These are phyloP conservation scores for Nephrotoma appendiculata DNA, from an alignment of 2,888 invertebrate genomes.

Conservation along the genomic window DNA sequence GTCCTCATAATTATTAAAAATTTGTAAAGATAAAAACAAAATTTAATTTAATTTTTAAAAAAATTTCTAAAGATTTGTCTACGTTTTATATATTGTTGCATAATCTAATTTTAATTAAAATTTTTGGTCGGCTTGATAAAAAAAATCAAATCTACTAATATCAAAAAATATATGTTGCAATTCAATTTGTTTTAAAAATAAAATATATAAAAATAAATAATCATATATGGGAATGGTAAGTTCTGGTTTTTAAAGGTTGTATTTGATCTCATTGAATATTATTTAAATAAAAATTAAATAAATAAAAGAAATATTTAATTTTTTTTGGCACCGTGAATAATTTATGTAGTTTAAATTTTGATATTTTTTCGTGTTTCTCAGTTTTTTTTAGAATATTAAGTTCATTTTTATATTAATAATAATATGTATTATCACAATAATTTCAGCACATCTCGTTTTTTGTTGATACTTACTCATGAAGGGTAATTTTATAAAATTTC, in stretches of 20 bases:
- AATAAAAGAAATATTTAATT: not conserved
- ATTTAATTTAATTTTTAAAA: not conserved
- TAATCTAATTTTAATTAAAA: not conserved
- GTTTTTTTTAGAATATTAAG: not conserved
- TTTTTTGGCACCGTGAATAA: not conserved
- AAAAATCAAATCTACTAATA: not conserved
- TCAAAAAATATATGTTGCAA: not conserved
- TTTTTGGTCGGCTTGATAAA: not conserved
- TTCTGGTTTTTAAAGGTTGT: not conserved
- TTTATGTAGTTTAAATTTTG: not conserved
- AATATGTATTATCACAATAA: not conserved
- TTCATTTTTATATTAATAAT: not conserved
- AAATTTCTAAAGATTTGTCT: not conserved
- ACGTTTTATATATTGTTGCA: not conserved
- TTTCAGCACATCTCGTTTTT: conserved; percentile 1
- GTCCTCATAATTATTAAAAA: not conserved
- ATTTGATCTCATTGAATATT: not conserved
- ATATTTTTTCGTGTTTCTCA: not conserved
- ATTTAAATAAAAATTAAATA: not conserved
- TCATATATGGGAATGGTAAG: not conserved
- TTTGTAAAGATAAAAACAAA: not conserved
- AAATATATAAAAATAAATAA: not conserved
- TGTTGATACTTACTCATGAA: conserved; percentile 65
- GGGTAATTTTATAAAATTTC: conserved; percentile 58
- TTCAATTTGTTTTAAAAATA: not conserved